Evolutionary conservation across 2,797 vertebrate genomes (phyloP).

Genomic region (Bradypodion ventrale): DNA sequence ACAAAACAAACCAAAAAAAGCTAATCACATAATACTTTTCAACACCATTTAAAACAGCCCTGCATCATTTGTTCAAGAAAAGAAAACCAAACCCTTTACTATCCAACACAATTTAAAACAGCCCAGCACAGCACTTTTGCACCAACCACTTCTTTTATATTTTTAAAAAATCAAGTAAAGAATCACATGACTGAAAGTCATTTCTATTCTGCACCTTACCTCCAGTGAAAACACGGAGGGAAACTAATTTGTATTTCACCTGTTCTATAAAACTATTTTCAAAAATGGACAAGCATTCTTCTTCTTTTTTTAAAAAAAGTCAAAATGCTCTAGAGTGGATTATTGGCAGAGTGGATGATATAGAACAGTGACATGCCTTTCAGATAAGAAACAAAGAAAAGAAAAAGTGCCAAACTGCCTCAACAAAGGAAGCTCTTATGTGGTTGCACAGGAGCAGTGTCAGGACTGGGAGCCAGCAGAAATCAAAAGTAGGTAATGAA

Average conservation of each 20-base stretch:
- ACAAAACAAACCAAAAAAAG: no score
- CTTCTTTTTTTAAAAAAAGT: slow-evolving; percentile 37
- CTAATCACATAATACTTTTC: no score
- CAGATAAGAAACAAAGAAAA: slow-evolving; percentile 32
- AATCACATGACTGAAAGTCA: neutral
- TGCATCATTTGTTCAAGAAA: no score
- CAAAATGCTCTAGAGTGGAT: slow-evolving; percentile 31
- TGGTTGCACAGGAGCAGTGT: slow-evolving; percentile 12
- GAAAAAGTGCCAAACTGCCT: neutral
- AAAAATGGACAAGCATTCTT: slow-evolving; percentile 5
- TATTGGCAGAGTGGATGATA: slow-evolving; percentile 34
- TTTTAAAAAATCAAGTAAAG: neutral
- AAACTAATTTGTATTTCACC: slow-evolving; percentile 49
- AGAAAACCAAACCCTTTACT: no score
- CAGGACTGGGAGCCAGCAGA: slow-evolving; percentile 24
- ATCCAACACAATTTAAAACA: no score
- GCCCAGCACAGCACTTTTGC: no score
- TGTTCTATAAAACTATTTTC: slow-evolving; percentile 24
- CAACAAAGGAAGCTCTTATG: slow-evolving; percentile 14
- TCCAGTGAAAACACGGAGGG: neutral
- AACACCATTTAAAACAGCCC: no score
- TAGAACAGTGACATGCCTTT: slow-evolving; percentile 37
- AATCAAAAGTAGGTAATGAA: slow-evolving; percentile 31
- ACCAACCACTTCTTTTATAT: neutral
- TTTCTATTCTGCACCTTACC: neutral